phyloP scores from a whole-genome alignment of 2,797 vertebrate genomes.

The Periparus ater region DNA sequence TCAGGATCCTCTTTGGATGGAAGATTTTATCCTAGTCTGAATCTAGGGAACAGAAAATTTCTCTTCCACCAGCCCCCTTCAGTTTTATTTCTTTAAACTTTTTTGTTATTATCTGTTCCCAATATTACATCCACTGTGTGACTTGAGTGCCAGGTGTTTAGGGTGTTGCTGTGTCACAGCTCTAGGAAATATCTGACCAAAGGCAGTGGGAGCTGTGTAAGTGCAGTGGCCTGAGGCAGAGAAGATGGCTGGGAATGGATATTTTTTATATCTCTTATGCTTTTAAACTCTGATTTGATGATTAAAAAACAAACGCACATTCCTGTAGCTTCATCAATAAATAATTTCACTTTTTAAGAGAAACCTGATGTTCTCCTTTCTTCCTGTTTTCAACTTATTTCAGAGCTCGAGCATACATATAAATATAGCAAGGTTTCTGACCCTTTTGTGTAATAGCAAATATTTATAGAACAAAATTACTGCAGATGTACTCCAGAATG shows the following conservation, averaged over 20 bases:
- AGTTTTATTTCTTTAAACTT: not conserved
- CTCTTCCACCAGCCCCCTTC: not conserved
- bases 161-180: not conserved
- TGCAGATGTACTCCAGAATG: not conserved
- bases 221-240: not conserved
- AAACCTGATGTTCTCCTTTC: not conserved
- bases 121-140: accelerated
- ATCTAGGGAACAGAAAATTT: not conserved
- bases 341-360: not conserved
- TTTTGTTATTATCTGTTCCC: not conserved
- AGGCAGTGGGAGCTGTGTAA: not conserved
- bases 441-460: not conserved
- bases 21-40: not conserved
- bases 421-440: not conserved
- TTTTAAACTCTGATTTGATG: not conserved
- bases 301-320: not conserved
- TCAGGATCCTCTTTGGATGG: not conserved
- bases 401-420: not conserved
- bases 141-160: not conserved
- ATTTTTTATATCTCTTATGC: not conserved
- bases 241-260: not conserved
- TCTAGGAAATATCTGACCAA: not conserved
- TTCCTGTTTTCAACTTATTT: not conserved
- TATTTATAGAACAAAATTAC: not conserved
- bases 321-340: not conserved